Percentiles rank a stretch among this genome's conserved stretches.
phyloP scores from a whole-genome alignment of 2,797 vertebrate genomes.

The Morus bassanus region DNA sequence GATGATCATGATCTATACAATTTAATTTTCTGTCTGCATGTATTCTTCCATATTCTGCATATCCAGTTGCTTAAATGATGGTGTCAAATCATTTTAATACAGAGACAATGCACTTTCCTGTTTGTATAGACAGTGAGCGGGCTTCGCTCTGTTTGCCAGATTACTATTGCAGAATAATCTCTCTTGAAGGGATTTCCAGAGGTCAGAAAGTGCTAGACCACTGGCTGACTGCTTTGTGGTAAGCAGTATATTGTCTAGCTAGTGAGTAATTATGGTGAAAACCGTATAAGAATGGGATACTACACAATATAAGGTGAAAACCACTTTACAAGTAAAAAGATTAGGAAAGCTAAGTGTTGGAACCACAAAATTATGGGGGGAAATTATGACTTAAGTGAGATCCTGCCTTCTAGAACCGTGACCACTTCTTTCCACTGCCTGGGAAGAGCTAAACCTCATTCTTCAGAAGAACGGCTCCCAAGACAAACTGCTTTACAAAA shows the following conservation, averaged over 20 bases:
- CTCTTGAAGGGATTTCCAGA: neutral
- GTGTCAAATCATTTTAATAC: neutral
- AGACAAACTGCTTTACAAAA: neutral
- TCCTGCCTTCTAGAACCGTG: neutral
- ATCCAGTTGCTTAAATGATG: neutral
- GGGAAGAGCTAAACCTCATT: neutral
- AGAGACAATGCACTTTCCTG: neutral
- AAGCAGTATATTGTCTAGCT: neutral
- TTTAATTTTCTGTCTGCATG: slow-evolving; percentile 62
- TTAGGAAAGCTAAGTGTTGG: neutral
- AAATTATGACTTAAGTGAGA: neutral
- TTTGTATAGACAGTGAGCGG: neutral
- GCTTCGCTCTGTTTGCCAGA: neutral
- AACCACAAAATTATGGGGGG: neutral
- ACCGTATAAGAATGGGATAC: rapidly evolving
- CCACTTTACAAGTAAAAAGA: neutral
- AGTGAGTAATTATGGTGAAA: neutral
- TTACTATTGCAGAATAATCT: neutral
- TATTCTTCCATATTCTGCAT: slow-evolving; percentile 22
- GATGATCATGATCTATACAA: slow-evolving; percentile 67
- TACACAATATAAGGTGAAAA: neutral
- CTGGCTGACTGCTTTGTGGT: neutral
- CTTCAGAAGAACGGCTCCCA: neutral
- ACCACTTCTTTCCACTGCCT: neutral
- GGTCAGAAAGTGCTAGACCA: neutral